Base-by-base conservation (phyloP, 2,888 invertebrate genomes). In the Eurois occulta region DNA sequence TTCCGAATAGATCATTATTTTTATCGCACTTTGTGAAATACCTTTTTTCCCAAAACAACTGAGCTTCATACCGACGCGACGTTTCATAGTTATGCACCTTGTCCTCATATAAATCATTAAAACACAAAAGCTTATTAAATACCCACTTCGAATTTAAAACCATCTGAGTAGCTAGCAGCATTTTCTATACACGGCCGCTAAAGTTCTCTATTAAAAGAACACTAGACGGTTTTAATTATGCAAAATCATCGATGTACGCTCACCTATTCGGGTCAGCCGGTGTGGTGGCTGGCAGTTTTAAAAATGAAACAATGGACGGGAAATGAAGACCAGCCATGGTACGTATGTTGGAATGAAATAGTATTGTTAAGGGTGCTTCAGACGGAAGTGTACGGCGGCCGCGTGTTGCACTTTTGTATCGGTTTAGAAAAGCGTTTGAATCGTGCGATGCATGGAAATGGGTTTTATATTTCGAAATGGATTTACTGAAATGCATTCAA, bases 201-300 rank as follows among this genome's bases (percentile, higher is more conserved):
- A 85, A 88, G 77, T 88, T 81, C 70, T 77, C 85, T 88, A 87
- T 86, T 88, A 88, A 91, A 92, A 93, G 90, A 90, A 89, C 89
- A 88, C 90, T 91, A 91, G 94, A 91, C 92, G 89, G 90, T 93
- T 94, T 94, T 94, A 94, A 94, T 94, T 94, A 94, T 94, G 94
- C 94, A 93, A 91, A 93, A 94, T 94, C 94, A 93, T 91, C 93
- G 91, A 91, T 91, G 92, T 90, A 91, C 90, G 90, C 77, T 87
- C 88, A 88, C 90, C 92, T 91, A 94, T 94, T 93, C 91, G 93
- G 94, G 94, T 93, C 94, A 92, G 91, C 89, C 92, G 91, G 89
- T 86, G 92, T 91, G 91, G 88, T 89, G 88, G 91, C 91, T 86
- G 89, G 89, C 88, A 87, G 91, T 91, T 93, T 93, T 93, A 91